Base-by-base conservation (phyloP, 1,140 invertebrate species). In the Drosophila burlai region DNA sequence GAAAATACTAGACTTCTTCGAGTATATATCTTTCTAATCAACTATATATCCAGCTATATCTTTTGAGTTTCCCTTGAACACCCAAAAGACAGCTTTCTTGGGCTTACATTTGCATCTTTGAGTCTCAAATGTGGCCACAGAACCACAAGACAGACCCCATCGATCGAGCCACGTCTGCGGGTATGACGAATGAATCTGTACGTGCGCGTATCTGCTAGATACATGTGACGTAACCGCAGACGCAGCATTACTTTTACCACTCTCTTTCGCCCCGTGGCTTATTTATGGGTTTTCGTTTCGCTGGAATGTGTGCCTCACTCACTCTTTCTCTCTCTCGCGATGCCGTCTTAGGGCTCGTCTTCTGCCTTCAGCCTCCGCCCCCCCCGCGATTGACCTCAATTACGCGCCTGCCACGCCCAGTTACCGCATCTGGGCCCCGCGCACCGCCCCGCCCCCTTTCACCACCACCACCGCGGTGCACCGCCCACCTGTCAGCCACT, bases 261-360 rank as follows among this genome's bases (percentile, higher is more conserved):
- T 54, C 50, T 47, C 59, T 40, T 34, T 34, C 34, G 9, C 21
- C 18, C 26, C 29, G 21, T 43, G 60, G 61, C 60, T 76, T 76
- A 66, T 81, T 76, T 81, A 81, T 81, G 80, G 80, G 61, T 66
- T 81, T 76, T 69, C 79, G 63, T 52, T 81, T 64, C 79, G 45
- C 57, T 72, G 80, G 79, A 81, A 81, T 81, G 47, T 29, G 45
- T 76, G 49, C 43, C 52, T 52, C 65, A 21, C 65, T 71, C 69
- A 54, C 64, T 43, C 57, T 15, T n/a, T n/a, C n/a, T 24, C 49
- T 2, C 49, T 36, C 34, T 36, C 4, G 3, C 26, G 21, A 18
- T 46, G 36, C 47, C 21, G 50, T 62, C 45, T 78, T 45, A 13
- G 26, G 55, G 47, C 10, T 49, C 15, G 47, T 49, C 47, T 49